Percentiles rank a stretch among this genome's conserved stretches.
Conservation (phyloP, 2,113 vertebrate genomes). For the Peromyscus californicus region DNA sequence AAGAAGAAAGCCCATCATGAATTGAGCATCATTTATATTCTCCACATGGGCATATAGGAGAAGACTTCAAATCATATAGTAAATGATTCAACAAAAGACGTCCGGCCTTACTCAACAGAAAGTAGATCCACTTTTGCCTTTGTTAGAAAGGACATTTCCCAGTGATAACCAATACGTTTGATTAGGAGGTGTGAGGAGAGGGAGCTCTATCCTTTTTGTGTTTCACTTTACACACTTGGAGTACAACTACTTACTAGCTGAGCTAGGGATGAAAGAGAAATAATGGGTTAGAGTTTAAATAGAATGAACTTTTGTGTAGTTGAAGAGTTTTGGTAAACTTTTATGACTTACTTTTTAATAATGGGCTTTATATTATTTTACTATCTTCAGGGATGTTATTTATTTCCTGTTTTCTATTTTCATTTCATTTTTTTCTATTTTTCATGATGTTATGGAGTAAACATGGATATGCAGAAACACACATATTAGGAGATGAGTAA, state of each 20-base stretch:
- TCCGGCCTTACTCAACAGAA: background rate
- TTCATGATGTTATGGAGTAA: background rate
- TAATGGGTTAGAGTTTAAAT: background rate
- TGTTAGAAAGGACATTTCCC: background rate
- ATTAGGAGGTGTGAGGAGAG: background rate
- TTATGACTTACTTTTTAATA: background rate
- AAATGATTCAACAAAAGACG: background rate
- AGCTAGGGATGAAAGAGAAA: fast-evolving
- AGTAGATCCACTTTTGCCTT: background rate
- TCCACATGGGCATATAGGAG: background rate
- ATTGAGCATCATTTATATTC: background rate
- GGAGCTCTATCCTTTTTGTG: too few relatives aligned
- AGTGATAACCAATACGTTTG: fast-evolving
- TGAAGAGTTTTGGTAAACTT: background rate
- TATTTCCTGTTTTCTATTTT: background rate
- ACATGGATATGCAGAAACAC: background rate
- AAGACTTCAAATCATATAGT: background rate
- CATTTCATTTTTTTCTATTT: background rate
- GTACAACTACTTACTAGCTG: background rate
- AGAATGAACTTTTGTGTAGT: background rate
- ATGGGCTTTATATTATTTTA: background rate
- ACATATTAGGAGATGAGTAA: background rate
- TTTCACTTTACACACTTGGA: too few relatives aligned
- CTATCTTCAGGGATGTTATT: background rate
- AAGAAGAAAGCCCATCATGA: background rate